Evolutionary conservation across 2,113 vertebrate genomes (phyloP), one percentile per base, ranked within the genome.

Genomic region (Anthoscopus minutus): DNA sequence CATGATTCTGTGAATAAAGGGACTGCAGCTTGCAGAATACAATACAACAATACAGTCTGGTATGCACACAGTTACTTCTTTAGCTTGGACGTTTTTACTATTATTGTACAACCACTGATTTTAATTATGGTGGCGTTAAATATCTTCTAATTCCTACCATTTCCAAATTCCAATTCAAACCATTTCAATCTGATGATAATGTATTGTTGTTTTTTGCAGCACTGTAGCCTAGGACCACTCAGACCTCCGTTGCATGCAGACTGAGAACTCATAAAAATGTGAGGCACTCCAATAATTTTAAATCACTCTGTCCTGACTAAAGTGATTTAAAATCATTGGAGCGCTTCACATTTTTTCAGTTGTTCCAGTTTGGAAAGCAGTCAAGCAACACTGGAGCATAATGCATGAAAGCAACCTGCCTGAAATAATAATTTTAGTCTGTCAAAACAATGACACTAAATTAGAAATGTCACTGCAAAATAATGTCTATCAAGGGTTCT

Each of bases 311-410:
- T 94, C 80, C 83, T 81, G 76, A 50, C 67, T 35, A 53, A 62
- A 57, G 42, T 91, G 82, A 95, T 96, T 92, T 92, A 90, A 94
- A 94, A 74, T 84, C 86, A 54, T 81, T 96, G 86, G 72, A 94
- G 77, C 18, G 5, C 88, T 73, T 96, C 78, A 82, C 66, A 89
- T 92, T 92, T 97, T 94, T 86, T 91, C 61, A 66, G 86, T 92
- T 82, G 90, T 90, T 96, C 60, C 86, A 88, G 61, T 88, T 84
- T 93, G 81, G 79, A 93, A 95, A 73, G 74, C 37, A 73, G 60
- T 93, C 86, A 86, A 54, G 53, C 82, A 96, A 65, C 80, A 57
- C 28, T 95, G 60, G 50, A 84, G 60, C 54, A 61, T 89, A 87
- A 69, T 71, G 30, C 80, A 76, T 92, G 53, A 86, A 93, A 86